phyloP scores from a whole-genome alignment of 2,888 invertebrate species.

The Pterostichus niger region DNA sequence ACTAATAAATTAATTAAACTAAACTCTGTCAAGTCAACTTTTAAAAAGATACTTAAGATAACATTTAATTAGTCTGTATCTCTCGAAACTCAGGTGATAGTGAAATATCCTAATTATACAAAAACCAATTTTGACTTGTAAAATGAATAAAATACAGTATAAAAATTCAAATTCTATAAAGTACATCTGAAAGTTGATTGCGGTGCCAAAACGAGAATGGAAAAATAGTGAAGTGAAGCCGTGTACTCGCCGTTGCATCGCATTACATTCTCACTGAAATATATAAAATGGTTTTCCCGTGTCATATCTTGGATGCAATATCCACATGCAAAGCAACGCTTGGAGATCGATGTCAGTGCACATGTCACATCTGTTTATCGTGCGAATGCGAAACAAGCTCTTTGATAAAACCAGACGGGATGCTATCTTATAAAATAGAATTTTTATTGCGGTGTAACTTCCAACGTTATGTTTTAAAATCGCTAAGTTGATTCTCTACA shows the following conservation, averaged over 20 bases:
- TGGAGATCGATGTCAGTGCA: conserved; percentile 65
- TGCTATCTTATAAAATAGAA: conserved; percentile 52
- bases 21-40: no score
- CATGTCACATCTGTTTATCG: conserved; percentile 63
- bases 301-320: conserved; percentile 59
- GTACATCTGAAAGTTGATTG: no score
- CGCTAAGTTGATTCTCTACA: conserved; percentile 20
- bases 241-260: conserved; percentile 1
- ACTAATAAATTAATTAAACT: no score
- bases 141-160: no score
- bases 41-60: no score
- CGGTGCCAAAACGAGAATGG: not conserved
- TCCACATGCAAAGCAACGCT: conserved; percentile 55
- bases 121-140: no score
- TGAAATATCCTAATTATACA: no score
- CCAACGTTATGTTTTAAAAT: conserved; percentile 33
- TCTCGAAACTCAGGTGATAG: no score
- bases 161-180: no score
- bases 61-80: no score
- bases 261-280: conserved; percentile 37
- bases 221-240: not conserved
- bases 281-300: conserved; percentile 58
- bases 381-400: conserved; percentile 19
- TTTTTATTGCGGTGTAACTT: conserved; percentile 55
- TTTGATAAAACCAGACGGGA: conserved; percentile 55